Conservation (phyloP, 2,888 invertebrate genomes). For the Sceliomorpha sp. region DNA sequence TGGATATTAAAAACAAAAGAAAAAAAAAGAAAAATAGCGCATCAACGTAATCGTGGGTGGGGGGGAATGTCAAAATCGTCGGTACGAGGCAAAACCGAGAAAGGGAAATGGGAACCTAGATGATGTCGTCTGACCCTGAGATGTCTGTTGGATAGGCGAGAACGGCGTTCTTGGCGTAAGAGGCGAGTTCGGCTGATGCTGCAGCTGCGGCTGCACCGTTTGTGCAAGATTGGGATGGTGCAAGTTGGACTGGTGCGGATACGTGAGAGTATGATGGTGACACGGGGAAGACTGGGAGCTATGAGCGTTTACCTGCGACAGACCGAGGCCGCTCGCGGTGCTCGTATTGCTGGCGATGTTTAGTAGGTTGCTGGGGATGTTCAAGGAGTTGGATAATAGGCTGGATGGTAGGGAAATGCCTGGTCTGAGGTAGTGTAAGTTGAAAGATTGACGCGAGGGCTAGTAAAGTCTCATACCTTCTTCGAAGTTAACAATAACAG, state of each 20-base stretch:
- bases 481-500: slow-evolving; percentile 89
- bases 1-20: too few species aligned
- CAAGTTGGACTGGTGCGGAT: slow-evolving; percentile 28
- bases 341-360: slow-evolving; percentile 63
- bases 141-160: slow-evolving; percentile 54
- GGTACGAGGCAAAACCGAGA: slow-evolving; percentile 73
- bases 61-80: slow-evolving; percentile 73
- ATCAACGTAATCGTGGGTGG: too few species aligned
- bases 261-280: slow-evolving; percentile 67
- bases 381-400: slow-evolving; percentile 62
- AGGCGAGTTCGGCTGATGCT: slow-evolving; percentile 37
- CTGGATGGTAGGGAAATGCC: slow-evolving; percentile 74
- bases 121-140: slow-evolving; percentile 64
- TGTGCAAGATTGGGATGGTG: slow-evolving; percentile 24
- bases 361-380: slow-evolving; percentile 54
- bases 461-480: slow-evolving; percentile 91
- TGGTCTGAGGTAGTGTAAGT: slow-evolving; percentile 79
- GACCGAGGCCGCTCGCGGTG: slow-evolving; percentile 65
- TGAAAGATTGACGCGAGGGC: slow-evolving; percentile 80
- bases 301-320: slow-evolving; percentile 66
- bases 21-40: too few species aligned
- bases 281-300: slow-evolving; percentile 73
- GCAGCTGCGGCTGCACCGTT: slow-evolving; percentile 20
- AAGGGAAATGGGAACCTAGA: slow-evolving; percentile 76
- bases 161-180: slow-evolving; percentile 52